A percentile compares a stretch with the other conserved stretches of the same genome.
These are phyloP conservation scores for Serilophus lunatus DNA, from an alignment of 2,113 vertebrate genomes.

Conservation along the genomic window DNA sequence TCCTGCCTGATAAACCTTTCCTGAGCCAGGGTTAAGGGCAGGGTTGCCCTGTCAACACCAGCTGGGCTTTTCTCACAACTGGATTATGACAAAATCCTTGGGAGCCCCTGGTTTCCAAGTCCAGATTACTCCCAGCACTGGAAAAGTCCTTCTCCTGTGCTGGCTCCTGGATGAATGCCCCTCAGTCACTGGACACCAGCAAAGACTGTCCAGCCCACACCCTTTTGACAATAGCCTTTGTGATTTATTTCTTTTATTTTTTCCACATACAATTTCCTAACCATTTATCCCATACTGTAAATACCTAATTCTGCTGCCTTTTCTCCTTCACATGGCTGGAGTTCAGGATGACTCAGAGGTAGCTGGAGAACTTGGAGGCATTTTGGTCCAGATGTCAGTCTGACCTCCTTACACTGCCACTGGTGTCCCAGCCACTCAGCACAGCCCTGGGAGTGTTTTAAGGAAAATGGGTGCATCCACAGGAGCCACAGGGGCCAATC, in stretches of 20 bases:
- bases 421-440: background rate
- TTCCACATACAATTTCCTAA: background rate
- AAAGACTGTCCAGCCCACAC: background rate
- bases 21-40: background rate
- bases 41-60: background rate
- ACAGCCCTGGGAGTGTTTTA: background rate
- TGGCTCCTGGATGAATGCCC: background rate
- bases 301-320: background rate
- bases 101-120: background rate
- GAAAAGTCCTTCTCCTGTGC: background rate
- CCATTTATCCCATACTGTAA: background rate
- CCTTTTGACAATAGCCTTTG: background rate
- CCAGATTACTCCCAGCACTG: background rate
- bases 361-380: background rate
- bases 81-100: background rate
- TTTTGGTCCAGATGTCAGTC: background rate
- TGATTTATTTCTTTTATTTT: background rate
- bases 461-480: rapidly evolving
- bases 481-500: background rate
- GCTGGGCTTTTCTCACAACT: background rate
- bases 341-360: background rate
- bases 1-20: background rate
- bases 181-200: background rate
- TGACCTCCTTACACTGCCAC: background rate
- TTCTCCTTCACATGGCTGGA: background rate